phyloP scores from a whole-genome alignment of 2,888 invertebrate genomes.

The Lepidochrysops patricia region DNA sequence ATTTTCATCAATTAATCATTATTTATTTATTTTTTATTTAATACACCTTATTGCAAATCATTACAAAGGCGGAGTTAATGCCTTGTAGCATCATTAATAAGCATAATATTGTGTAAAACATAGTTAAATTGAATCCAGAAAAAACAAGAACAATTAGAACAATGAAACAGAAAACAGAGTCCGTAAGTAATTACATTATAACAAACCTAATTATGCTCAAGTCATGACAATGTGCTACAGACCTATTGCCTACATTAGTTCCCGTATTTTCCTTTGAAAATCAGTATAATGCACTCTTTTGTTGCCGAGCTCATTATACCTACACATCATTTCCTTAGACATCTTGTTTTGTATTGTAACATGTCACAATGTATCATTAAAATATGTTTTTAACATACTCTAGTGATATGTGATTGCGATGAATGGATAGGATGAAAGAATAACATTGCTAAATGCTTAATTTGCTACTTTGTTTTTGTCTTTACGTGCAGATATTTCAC shows the following conservation, averaged over 20 bases:
- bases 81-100: neutral
- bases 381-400: slow-evolving; percentile 15
- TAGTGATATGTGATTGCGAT: neutral
- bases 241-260: slow-evolving; percentile 29
- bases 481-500: too few relatives aligned
- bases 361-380: slow-evolving; percentile 19
- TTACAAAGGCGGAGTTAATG: too few relatives aligned
- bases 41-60: too few relatives aligned
- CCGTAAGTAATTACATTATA: slow-evolving; percentile 13
- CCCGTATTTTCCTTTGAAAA: slow-evolving; percentile 43
- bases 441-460: too few relatives aligned
- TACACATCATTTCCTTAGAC: slow-evolving; percentile 50
- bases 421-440: too few relatives aligned
- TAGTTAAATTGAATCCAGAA: neutral
- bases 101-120: neutral
- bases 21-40: too few relatives aligned
- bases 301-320: slow-evolving; percentile 51
- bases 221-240: slow-evolving; percentile 24
- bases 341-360: slow-evolving; percentile 34
- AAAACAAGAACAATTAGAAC: slow-evolving; percentile 21
- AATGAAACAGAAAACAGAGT: slow-evolving; percentile 19
- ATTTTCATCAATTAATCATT: too few relatives aligned
- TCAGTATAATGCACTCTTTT: slow-evolving; percentile 36
- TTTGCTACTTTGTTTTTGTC: too few relatives aligned
- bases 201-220: slow-evolving; percentile 17